phyloP scores from a whole-genome alignment of 2,797 vertebrate species.

The Argyrosomus regius region DNA sequence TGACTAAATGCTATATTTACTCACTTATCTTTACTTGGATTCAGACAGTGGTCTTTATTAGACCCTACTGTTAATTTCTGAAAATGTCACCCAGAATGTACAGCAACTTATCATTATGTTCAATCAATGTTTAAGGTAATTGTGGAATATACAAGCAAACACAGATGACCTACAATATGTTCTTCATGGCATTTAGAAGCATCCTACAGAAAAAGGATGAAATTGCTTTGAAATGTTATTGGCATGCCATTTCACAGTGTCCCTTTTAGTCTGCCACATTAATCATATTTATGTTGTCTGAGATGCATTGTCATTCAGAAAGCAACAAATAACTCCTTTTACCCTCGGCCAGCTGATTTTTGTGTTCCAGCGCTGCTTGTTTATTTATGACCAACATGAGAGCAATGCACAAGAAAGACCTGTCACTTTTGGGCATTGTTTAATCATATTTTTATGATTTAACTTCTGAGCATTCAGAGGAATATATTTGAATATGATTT shows the following conservation, averaged over 20 bases:
- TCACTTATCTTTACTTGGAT: slow-evolving; percentile 11
- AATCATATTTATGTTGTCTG: slow-evolving; percentile 62
- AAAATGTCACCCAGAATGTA: slow-evolving; percentile 65
- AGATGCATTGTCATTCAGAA: slow-evolving; percentile 48
- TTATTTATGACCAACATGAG: slow-evolving; percentile 65
- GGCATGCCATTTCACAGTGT: slow-evolving; percentile 47
- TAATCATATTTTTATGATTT: slow-evolving; percentile 71
- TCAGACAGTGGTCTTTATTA: slow-evolving; percentile 14
- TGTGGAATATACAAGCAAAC: slow-evolving; percentile 49
- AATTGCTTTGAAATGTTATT: slow-evolving; percentile 60
- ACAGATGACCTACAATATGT: slow-evolving; percentile 50
- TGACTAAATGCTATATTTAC: not conserved
- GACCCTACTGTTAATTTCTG: slow-evolving; percentile 45
- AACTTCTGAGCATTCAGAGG: slow-evolving; percentile 52
- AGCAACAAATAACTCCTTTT: slow-evolving; percentile 54
- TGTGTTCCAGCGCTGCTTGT: slow-evolving; percentile 49
- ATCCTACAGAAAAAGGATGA: slow-evolving; percentile 36
- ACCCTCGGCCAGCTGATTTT: slow-evolving; percentile 47
- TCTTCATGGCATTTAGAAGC: slow-evolving; percentile 62
- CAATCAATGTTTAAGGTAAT: slow-evolving; percentile 59
- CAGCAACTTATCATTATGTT: slow-evolving; percentile 61
- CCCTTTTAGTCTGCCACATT: slow-evolving; percentile 54
- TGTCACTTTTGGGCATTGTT: slow-evolving; percentile 62
- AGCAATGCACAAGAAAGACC: slow-evolving; percentile 58
- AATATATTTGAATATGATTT: slow-evolving; percentile 63